phyloP scores from a whole-genome alignment of 2,113 vertebrate species.

The Oceanites oceanicus region DNA sequence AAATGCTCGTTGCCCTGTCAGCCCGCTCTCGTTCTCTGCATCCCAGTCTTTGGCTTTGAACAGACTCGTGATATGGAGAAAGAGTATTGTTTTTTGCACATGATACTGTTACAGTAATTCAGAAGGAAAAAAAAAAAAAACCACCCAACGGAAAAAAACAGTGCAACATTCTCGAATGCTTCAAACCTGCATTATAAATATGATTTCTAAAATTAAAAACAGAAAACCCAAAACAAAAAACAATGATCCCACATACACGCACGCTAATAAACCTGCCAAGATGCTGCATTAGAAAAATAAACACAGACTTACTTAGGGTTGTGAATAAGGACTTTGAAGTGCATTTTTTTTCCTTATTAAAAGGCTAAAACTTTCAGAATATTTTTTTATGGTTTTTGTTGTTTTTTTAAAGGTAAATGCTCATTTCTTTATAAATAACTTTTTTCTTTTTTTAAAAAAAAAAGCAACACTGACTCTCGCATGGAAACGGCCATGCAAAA shows the following conservation, averaged over 20 bases:
- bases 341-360: conserved; percentile 2
- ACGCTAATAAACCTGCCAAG: not conserved
- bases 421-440: conserved; percentile 23
- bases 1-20: not conserved
- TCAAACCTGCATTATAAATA: not conserved
- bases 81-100: not conserved
- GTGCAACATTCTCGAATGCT: conserved; percentile 10
- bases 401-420: not conserved
- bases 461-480: conserved; percentile 55
- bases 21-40: not conserved
- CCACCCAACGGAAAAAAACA: not conserved
- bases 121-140: not conserved
- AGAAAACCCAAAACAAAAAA: not conserved
- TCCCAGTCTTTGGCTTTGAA: conserved; percentile 52
- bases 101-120: not conserved
- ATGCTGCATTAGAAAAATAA: not conserved
- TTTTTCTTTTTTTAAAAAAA: not conserved
- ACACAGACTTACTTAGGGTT: not conserved
- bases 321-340: conserved; percentile 29
- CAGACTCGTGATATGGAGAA: not conserved
- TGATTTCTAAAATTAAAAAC: not conserved
- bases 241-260: not conserved
- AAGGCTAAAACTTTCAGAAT: not conserved
- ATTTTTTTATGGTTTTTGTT: not conserved
- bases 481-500: not conserved